Base-by-base conservation (phyloP, 2,888 invertebrate species). In the Andrena dorsata region DNA sequence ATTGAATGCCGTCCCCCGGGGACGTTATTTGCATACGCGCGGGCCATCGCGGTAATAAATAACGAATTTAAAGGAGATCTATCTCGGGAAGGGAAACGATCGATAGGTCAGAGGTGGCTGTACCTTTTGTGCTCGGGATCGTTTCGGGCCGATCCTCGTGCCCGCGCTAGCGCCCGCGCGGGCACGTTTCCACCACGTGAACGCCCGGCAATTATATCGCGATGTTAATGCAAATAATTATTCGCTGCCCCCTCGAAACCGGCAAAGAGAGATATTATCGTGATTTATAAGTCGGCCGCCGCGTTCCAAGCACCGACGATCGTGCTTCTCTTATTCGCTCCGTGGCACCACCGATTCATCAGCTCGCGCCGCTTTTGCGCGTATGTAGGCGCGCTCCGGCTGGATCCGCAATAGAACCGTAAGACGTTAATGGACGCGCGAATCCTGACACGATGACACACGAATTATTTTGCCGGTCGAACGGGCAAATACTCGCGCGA, bases 181-280 rank as follows among this genome's bases (percentile, higher is more conserved):
- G 13, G 13, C 41, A 13, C 56, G 23, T 51, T 23, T 56, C 28
- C 23, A 53, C 23, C 20, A 2, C 6, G 53, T 20, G 26, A 51
- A 23, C 60, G 60, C 49, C 58, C 13, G 32, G 74, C 73, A 80
- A 84, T 84, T 83, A 80, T 65, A 75, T 53, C 78, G 61, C 63
- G 47, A 77, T 77, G 77, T 75, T 83, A 83, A 83, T 83, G 72
- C 71, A 80, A 84, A 84, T 83, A 80, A 84, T 84, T 84, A 77
- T 80, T 80, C 74, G 71, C 66, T 76, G 68, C 58, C 51, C 51
- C 60, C 63, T 32, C 49, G 26, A 28, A 41, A 32, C 35, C 20
- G 58, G 60, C 80, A 70, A 83, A 74, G 72, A 70, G 83, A 80
- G 83, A 80, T 80, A 80, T 71, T 80, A 83, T 83, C 83, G 76